These are phyloP conservation scores for Tichodroma muraria DNA, from an alignment of 2,113 vertebrate species.

Conservation along the genomic window DNA sequence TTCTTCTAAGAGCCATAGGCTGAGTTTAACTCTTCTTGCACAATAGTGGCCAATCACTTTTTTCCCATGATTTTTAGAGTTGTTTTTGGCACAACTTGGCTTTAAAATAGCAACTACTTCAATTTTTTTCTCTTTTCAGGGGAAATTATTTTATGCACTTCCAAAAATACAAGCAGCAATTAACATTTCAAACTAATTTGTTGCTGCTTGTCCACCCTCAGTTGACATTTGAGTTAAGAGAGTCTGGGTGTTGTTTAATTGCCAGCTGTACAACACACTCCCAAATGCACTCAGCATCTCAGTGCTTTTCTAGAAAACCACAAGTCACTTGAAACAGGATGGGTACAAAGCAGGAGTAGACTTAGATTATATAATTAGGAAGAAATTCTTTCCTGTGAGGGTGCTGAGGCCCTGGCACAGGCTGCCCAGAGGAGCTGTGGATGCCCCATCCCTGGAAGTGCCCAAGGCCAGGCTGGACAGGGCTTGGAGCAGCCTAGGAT, in stretches of 20 bases:
- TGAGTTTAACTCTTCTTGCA: neutral
- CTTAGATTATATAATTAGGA: neutral
- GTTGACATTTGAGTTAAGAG: neutral
- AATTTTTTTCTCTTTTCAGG: neutral
- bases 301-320: neutral
- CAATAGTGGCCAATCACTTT: neutral
- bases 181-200: neutral
- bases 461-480: rapidly evolving
- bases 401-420: neutral
- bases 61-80: neutral
- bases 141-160: neutral
- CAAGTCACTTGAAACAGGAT: neutral
- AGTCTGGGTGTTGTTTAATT: neutral
- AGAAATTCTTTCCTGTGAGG: neutral
- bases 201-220: neutral
- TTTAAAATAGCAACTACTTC: neutral
- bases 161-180: neutral
- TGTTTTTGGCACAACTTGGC: neutral
- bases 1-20: neutral
- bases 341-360: neutral
- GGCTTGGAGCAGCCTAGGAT: neutral
- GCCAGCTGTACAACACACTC: neutral
- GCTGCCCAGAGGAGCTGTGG: neutral
- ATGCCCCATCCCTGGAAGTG: neutral
- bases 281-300: neutral